These are phyloP conservation scores for Eulimnadia texana DNA, from an alignment of 1,140 invertebrate species.

Conservation along the genomic window DNA sequence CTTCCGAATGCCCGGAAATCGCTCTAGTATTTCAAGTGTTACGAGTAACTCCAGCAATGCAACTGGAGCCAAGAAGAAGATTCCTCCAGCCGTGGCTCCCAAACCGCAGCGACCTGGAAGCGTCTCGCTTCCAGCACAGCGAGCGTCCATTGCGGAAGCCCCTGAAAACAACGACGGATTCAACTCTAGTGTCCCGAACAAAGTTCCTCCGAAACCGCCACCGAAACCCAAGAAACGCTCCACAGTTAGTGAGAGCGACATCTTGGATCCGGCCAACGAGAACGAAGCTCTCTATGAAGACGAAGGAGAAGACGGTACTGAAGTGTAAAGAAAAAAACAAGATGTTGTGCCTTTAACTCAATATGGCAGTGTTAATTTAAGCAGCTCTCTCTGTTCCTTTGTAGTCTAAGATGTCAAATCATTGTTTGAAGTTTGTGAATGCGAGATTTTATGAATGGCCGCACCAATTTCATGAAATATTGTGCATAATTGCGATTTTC, in stretches of 20 bases:
- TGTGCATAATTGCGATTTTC: too few relatives aligned
- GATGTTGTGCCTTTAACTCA: background rate
- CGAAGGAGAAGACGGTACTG: slow-evolving; percentile 15
- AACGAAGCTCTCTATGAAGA: slow-evolving; percentile 9
- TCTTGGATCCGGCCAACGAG: background rate
- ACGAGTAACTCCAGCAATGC: background rate
- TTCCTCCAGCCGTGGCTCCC: background rate
- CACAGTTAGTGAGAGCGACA: background rate
- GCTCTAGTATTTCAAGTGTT: slow-evolving; percentile 12
- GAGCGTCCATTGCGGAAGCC: background rate
- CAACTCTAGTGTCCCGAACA: slow-evolving; percentile 5
- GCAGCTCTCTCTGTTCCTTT: too few relatives aligned
- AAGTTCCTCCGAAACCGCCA: slow-evolving; percentile 26
- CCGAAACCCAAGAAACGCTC: slow-evolving; percentile 24
- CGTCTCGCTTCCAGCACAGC: background rate
- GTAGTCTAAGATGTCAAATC: background rate
- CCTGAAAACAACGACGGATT: background rate
- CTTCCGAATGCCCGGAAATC: background rate
- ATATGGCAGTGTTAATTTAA: background rate
- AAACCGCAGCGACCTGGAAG: background rate
- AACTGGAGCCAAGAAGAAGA: background rate
- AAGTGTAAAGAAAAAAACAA: background rate
- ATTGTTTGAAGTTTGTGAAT: background rate
- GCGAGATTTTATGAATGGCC: too few relatives aligned
- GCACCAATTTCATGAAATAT: too few relatives aligned